phyloP scores from a whole-genome alignment of 2,888 invertebrate genomes.

The Phengaris alcon region DNA sequence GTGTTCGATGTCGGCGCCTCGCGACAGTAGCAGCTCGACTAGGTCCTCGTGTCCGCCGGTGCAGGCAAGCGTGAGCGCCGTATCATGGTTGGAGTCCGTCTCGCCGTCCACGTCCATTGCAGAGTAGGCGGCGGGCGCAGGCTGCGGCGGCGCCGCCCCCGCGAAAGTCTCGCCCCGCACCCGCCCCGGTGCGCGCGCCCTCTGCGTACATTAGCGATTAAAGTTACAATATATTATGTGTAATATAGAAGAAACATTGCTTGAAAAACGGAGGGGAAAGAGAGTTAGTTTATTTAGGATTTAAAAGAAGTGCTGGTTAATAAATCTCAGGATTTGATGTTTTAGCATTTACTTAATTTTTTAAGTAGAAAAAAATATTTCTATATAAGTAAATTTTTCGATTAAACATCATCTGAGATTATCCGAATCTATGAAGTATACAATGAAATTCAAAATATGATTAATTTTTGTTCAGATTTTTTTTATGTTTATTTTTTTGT shows the following conservation, averaged over 20 bases:
- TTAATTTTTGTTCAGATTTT: neutral
- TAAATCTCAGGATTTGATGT: too few relatives aligned
- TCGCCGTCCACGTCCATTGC: constrained; percentile 97
- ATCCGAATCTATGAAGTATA: too few relatives aligned
- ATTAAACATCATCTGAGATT: too few relatives aligned
- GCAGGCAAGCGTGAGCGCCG: constrained; percentile 97
- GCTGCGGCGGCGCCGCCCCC: constrained; percentile 61
- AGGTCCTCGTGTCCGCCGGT: constrained; percentile 98
- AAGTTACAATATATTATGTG: too few relatives aligned
- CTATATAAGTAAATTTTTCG: too few relatives aligned
- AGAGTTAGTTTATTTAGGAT: too few relatives aligned
- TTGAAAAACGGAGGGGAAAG: neutral
- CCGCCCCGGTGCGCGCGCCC: constrained; percentile 48
- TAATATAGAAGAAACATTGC: too few relatives aligned
- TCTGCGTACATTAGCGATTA: constrained; percentile 34
- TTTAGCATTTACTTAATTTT: too few relatives aligned
- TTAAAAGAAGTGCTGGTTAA: too few relatives aligned
- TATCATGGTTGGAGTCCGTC: constrained; percentile 99
- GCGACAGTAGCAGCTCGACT: constrained; percentile 92
- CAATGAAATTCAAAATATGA: too few relatives aligned
- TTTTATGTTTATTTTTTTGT: neutral
- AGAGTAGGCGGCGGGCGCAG: constrained; percentile 80
- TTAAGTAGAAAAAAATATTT: too few relatives aligned
- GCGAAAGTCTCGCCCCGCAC: constrained; percentile 45
- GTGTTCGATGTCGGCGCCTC: constrained; percentile 98